These are phyloP conservation scores for Rhadina sibilatrix DNA, from an alignment of 2,113 vertebrate genomes.

Conservation along the genomic window DNA sequence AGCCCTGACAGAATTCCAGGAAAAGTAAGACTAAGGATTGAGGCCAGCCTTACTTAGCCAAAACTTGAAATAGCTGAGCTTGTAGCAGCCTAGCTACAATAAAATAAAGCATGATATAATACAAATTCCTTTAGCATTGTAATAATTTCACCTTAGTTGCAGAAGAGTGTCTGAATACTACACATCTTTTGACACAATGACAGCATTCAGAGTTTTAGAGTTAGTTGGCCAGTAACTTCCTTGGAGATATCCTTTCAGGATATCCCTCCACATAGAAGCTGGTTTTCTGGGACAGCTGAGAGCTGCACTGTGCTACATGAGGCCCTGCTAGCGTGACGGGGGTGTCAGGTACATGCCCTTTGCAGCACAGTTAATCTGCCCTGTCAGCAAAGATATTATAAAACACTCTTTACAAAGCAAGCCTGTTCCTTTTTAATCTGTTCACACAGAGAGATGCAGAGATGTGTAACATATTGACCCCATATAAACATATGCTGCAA, in stretches of 20 bases:
- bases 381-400: neutral
- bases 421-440: neutral
- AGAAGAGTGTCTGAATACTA: neutral
- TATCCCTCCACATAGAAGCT: neutral
- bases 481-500: neutral
- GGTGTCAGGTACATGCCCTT: neutral
- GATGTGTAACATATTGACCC: neutral
- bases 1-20: neutral
- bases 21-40: neutral
- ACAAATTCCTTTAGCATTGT: neutral
- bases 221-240: neutral
- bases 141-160: neutral
- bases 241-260: neutral
- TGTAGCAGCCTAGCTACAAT: neutral
- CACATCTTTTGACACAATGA: neutral
- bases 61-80: neutral
- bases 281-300: neutral
- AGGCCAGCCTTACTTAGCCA: neutral
- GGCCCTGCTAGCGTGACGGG: fast-evolving
- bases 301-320: fast-evolving
- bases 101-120: neutral
- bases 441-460: neutral
- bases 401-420: neutral
- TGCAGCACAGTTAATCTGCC: neutral
- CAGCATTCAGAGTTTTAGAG: neutral